Evolutionary conservation across 2,888 invertebrate genomes (phyloP), one percentile per base, ranked within the genome.

Genomic region (Clostera curtula): DNA sequence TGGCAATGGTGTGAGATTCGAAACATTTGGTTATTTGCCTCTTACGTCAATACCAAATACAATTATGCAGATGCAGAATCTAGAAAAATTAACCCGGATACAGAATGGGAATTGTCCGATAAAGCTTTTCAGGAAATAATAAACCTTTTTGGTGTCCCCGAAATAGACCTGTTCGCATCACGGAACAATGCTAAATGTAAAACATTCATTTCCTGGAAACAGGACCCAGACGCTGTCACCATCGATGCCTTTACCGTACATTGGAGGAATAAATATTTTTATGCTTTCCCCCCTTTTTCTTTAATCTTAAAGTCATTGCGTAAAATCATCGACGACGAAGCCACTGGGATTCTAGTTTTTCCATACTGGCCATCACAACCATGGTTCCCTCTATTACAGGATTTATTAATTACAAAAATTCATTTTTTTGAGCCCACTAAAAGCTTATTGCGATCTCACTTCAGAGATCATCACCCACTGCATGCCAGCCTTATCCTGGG

Each of bases 1-100:
- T 32, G 43, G 39, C 33, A 40, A 26, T 36, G 45, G 39, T 32
- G 32, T 23, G 28, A 35, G 27, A 21, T 9, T 20, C 19, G 34
- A 18, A 32, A 35, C 8, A 35, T 32, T 6, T 36, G 5, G 12
- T 8, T 32, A 4, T 32, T 27, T 17, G 34, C 29, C 2, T 28
- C 27, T 6, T 28, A 28, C 9, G 23, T 28, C 3, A 29, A 27
- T 4, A 27, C n/a, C 3, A 15, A 22, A 3, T 21, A 17, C 5
- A 27, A 27, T 12, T 2, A 10, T 1, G 17, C 30, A 6, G 30
- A 30, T 8, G 14, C 13, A 12, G 23, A 27, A 10, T 25, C 31
- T 0, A 17, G 31, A 6, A 27, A 12, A n/a, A 4, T 20, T 3
- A 31, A 31, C 9, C 4, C 13, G 0, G 31, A 33, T n/a, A 27